A percentile compares a stretch with the other conserved stretches of the same genome.
Evolutionary conservation across 2,113 vertebrate species (phyloP).

Genomic region (Albula goreensis): DNA sequence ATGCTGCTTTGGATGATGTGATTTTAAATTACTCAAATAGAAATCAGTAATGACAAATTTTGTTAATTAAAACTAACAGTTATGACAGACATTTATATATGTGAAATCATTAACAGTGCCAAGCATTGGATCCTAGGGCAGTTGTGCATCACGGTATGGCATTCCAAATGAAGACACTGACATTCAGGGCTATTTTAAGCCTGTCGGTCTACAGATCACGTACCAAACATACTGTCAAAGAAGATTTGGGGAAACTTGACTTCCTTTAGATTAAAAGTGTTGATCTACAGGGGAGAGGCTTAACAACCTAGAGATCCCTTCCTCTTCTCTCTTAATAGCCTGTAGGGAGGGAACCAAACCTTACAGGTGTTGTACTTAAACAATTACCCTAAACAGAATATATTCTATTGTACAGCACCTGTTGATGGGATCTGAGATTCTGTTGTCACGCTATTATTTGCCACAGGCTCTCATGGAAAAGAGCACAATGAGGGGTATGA

Average conservation of each 20-base stretch:
- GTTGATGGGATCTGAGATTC: not conserved
- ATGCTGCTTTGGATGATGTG: not conserved
- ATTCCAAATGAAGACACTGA: constrained; percentile 1
- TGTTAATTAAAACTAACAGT: constrained; percentile 23
- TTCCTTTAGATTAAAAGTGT: not conserved
- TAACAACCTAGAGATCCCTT: constrained; percentile 1
- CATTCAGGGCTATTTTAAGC: not conserved
- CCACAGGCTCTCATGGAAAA: not conserved
- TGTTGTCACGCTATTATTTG: not conserved
- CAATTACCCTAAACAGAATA: not conserved
- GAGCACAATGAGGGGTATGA: not conserved
- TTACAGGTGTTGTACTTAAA: not conserved
- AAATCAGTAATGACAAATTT: not conserved
- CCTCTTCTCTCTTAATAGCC: constrained; percentile 4
- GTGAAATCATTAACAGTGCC: not conserved
- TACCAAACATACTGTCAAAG: not conserved
- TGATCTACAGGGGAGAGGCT: not conserved
- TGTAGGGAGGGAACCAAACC: not conserved
- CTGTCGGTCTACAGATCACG: not conserved
- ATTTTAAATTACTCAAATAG: not conserved
- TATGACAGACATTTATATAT: not conserved
- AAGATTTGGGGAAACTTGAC: not conserved
- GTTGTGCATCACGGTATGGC: not conserved
- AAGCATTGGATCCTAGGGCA: not conserved
- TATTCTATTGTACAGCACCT: not conserved